These are phyloP conservation scores for Indicator indicator DNA, from an alignment of 2,113 vertebrate species.

Conservation along the genomic window DNA sequence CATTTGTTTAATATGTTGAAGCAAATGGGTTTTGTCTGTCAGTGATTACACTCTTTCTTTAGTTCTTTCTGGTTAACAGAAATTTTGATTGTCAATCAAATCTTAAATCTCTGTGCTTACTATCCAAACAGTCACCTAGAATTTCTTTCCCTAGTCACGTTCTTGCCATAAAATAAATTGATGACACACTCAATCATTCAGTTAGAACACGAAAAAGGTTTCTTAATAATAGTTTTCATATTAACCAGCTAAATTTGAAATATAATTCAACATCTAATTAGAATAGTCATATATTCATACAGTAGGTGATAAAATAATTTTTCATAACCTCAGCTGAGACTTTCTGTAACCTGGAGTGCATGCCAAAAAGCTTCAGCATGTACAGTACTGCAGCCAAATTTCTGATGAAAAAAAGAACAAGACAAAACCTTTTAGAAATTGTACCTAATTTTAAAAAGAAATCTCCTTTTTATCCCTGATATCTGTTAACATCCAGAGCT, in stretches of 20 bases:
- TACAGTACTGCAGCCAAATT: not conserved
- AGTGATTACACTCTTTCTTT: constrained; percentile 47
- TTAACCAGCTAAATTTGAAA: constrained; percentile 47
- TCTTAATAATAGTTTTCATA: constrained; percentile 41
- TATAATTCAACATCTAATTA: constrained; percentile 37
- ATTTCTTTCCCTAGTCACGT: constrained; percentile 56
- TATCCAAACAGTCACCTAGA: constrained; percentile 55
- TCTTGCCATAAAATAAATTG: constrained; percentile 58
- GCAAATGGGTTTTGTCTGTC: constrained; percentile 43
- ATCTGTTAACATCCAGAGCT: not conserved
- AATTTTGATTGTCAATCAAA: constrained; percentile 69
- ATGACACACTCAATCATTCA: constrained; percentile 53
- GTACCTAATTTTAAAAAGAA: not conserved
- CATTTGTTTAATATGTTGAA: constrained; percentile 52
- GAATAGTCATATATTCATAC: not conserved
- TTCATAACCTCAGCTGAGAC: not conserved
- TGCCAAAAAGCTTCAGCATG: not conserved
- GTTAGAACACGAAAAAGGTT: constrained; percentile 31
- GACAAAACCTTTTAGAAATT: not conserved
- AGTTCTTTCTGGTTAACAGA: constrained; percentile 49
- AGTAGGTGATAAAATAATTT: constrained; percentile 14
- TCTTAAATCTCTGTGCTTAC: constrained; percentile 39
- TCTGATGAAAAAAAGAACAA: not conserved
- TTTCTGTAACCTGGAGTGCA: not conserved
- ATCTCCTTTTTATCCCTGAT: not conserved